phyloP scores from a whole-genome alignment of 2,888 invertebrate genomes.

The Resseliella maxima region DNA sequence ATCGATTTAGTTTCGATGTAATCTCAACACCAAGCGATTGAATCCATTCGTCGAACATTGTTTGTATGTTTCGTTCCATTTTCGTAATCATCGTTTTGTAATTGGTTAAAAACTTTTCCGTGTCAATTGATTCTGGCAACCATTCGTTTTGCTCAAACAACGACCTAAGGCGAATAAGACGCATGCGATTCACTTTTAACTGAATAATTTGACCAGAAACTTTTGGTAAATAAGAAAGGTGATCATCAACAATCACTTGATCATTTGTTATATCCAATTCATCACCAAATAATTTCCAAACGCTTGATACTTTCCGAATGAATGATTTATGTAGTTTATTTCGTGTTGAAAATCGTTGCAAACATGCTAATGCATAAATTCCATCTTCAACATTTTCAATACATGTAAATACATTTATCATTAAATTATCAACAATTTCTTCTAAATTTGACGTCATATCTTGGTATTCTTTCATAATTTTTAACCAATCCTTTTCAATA shows the following conservation, averaged over 20 bases:
- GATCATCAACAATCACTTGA: constrained; percentile 73
- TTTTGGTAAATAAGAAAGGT: constrained; percentile 76
- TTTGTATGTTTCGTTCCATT: constrained; percentile 67
- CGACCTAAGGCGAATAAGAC: constrained; percentile 72
- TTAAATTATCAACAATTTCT: constrained; percentile 85
- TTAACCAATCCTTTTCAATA: constrained; percentile 80
- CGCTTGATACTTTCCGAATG: constrained; percentile 75
- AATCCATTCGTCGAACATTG: constrained; percentile 71
- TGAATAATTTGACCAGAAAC: constrained; percentile 79
- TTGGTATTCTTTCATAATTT: constrained; percentile 67
- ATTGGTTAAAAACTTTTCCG: constrained; percentile 39
- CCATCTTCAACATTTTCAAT: constrained; percentile 85
- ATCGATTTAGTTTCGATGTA: constrained; percentile 73
- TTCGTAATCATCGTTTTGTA: constrained; percentile 62
- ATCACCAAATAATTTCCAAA: constrained; percentile 80
- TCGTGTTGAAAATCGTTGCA: constrained; percentile 82
- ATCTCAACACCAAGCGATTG: constrained; percentile 73
- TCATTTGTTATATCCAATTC: constrained; percentile 81
- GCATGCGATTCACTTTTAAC: constrained; percentile 75
- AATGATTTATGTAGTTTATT: constrained; percentile 78
- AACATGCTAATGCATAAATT: constrained; percentile 79
- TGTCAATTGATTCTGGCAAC: constrained; percentile 79
- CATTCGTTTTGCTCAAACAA: constrained; percentile 80
- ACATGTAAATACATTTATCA: constrained; percentile 81
- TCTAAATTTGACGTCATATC: constrained; percentile 71